Conservation (phyloP, 2,797 vertebrate genomes). For the Tiaroga cobitis region DNA sequence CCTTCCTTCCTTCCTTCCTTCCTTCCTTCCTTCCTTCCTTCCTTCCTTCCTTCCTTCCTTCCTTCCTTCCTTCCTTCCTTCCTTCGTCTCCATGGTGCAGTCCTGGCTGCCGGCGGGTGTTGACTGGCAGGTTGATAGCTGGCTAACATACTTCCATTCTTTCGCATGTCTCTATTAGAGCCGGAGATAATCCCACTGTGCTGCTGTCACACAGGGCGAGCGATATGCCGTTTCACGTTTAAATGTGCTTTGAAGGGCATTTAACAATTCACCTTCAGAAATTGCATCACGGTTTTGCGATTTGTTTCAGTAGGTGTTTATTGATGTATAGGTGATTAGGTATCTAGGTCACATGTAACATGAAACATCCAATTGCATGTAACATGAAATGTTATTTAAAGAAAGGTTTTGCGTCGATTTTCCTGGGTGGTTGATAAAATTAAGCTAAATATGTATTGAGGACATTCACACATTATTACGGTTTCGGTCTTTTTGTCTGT, state of each 20-base stretch:
- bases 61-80: slow-evolving; percentile 50
- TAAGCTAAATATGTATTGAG: background rate
- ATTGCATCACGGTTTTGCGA: background rate
- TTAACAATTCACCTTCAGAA: background rate
- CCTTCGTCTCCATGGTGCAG: slow-evolving; percentile 55
- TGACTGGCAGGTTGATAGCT: slow-evolving; percentile 51
- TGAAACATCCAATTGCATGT: too few relatives aligned
- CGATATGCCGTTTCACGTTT: background rate
- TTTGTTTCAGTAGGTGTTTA: background rate
- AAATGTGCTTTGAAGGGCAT: slow-evolving; percentile 19
- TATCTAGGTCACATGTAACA: background rate
- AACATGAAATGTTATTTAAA: background rate
- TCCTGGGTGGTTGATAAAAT: background rate
- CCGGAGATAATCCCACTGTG: slow-evolving; percentile 20
- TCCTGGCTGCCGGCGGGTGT: slow-evolving; percentile 44
- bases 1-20: slow-evolving; percentile 52
- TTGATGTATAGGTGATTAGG: background rate
- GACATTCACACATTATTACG: background rate
- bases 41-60: slow-evolving; percentile 46
- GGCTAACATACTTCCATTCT: slow-evolving; percentile 39
- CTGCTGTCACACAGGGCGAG: slow-evolving; percentile 33
- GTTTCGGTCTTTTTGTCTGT: background rate
- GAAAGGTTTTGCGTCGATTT: background rate
- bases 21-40: slow-evolving; percentile 50
- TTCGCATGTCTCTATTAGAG: slow-evolving; percentile 29